A percentile compares a stretch with the other conserved stretches of the same genome.
Conservation (phyloP, 2,888 invertebrate species). For the Eilema sororculum region DNA sequence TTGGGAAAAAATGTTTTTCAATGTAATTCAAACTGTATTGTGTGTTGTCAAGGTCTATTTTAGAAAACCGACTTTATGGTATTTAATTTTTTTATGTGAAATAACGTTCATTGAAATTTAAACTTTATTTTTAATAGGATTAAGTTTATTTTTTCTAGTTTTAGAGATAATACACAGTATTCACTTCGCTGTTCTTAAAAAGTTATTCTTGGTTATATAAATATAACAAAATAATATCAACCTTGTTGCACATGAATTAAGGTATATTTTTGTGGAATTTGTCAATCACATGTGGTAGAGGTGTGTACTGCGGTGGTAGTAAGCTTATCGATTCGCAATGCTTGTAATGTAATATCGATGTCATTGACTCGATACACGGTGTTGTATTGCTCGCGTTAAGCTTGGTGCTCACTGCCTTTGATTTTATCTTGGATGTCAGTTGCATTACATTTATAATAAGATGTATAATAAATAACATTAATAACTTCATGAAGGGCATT, state of each 20-base stretch:
- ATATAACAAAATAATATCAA: slow-evolving; percentile 26
- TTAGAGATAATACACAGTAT: neutral
- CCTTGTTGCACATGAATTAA: slow-evolving; percentile 12
- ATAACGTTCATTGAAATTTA: slow-evolving; percentile 9
- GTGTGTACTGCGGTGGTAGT: slow-evolving; percentile 34
- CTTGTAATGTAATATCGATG: slow-evolving; percentile 67
- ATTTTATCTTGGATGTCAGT: slow-evolving; percentile 24
- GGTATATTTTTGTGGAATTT: slow-evolving; percentile 28
- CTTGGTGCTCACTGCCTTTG: slow-evolving; percentile 27
- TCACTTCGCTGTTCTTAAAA: slow-evolving; percentile 17
- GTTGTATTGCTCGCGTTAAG: slow-evolving; percentile 50
- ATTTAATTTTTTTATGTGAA: neutral
- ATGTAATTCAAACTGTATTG: slow-evolving; percentile 21
- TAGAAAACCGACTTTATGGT: neutral
- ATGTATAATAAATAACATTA: no score
- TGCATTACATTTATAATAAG: neutral
- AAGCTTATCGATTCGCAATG: slow-evolving; percentile 60
- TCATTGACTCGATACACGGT: slow-evolving; percentile 66
- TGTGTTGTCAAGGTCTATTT: slow-evolving; percentile 19
- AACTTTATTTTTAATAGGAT: neutral
- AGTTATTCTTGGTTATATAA: neutral
- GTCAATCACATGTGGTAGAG: slow-evolving; percentile 29
- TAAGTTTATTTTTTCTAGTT: neutral
- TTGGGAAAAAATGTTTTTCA: slow-evolving; percentile 27
- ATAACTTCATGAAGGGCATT: no score